Evolutionary conservation across 2,113 vertebrate genomes (phyloP), one percentile per base, ranked within the genome.

Genomic region (Bombycilla garrulus): DNA sequence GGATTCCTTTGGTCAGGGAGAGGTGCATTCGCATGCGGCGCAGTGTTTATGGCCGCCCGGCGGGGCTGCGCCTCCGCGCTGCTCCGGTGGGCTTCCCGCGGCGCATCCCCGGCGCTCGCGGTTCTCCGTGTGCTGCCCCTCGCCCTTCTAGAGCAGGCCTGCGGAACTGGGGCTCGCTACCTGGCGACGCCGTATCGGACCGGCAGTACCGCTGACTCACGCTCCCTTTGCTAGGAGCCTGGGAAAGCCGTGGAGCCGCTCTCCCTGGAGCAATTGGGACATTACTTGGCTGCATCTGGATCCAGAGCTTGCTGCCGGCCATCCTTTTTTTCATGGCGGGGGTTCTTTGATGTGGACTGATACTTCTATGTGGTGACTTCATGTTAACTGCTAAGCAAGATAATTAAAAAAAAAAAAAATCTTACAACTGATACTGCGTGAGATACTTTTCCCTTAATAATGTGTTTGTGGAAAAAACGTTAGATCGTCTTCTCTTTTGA

Each of bases 61-160:
- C 2, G 21, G 36, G 4, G 28, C n/a, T n/a, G n/a, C n/a, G n/a
- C n/a, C 16, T 12, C 2, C 0, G 19, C 3, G 11, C 5, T n/a
- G n/a, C n/a, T n/a, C n/a, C n/a, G n/a, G n/a, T n/a, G n/a, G n/a
- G n/a, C n/a, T n/a, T n/a, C n/a, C n/a, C n/a, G n/a, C n/a, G n/a
- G n/a, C n/a, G n/a, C n/a, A n/a, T n/a, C n/a, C n/a, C n/a, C n/a
- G n/a, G n/a, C n/a, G n/a, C n/a, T n/a, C n/a, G n/a, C n/a, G n/a
- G n/a, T n/a, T n/a, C n/a, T n/a, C n/a, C n/a, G n/a, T n/a, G n/a
- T n/a, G n/a, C n/a, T n/a, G n/a, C n/a, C n/a, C n/a, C n/a, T n/a
- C n/a, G n/a, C n/a, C n/a, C n/a, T n/a, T n/a, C n/a, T n/a, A n/a
- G n/a, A n/a, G n/a, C 44, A 2, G 13, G 11, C 6, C 11, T 0